phyloP scores from a whole-genome alignment of 2,888 invertebrate genomes.

The Acleris laterana region DNA sequence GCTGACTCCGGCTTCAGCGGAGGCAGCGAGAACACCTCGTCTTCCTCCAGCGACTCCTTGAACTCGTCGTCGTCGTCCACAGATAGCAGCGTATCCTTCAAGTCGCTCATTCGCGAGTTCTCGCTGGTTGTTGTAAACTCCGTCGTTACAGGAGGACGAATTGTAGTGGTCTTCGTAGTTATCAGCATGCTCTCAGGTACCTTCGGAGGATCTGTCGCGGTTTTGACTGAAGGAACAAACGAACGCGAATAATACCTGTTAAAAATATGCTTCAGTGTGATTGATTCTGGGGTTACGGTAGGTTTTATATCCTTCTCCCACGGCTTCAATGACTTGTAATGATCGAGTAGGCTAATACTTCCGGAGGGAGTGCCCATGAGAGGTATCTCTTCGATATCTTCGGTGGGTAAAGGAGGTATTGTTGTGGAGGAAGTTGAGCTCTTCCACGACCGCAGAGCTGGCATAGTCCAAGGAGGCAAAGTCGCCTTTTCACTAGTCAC shows the following conservation, averaged over 20 bases:
- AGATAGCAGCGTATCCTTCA: conserved; percentile 74
- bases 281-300: conserved; percentile 67
- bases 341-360: conserved; percentile 60
- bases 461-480: conserved; percentile 81
- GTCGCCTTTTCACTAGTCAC: conserved; percentile 58
- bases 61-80: conserved; percentile 78
- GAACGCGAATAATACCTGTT: conserved; percentile 61
- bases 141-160: conserved; percentile 52
- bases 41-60: conserved; percentile 75
- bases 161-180: conserved; percentile 65
- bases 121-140: conserved; percentile 60
- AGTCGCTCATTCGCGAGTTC: conserved; percentile 64
- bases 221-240: conserved; percentile 59
- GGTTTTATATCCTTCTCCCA: conserved; percentile 74
- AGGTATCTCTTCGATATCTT: conserved; percentile 60
- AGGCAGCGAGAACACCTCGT: conserved; percentile 76
- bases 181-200: conserved; percentile 69
- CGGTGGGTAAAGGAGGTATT: conserved; percentile 63
- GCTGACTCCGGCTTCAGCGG: conserved; percentile 68
- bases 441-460: conserved; percentile 77
- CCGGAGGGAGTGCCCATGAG: conserved; percentile 63
- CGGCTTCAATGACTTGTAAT: conserved; percentile 67
- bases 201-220: conserved; percentile 60
- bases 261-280: conserved; percentile 64
- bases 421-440: conserved; percentile 62